These are phyloP conservation scores for Zeus faber DNA, from an alignment of 2,113 vertebrate genomes.

Conservation along the genomic window DNA sequence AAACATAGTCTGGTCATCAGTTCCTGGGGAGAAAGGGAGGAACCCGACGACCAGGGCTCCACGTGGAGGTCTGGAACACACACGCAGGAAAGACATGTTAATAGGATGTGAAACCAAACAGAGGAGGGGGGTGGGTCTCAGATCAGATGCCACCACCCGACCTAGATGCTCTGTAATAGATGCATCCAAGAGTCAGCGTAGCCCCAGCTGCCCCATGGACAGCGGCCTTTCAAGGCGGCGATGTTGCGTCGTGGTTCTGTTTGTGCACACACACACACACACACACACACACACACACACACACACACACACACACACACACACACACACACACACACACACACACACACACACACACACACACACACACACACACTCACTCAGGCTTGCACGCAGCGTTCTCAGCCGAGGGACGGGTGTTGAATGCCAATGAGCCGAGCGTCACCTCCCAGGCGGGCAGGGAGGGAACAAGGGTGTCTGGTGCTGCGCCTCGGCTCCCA, in stretches of 20 bases:
- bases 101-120: no score
- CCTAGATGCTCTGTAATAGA: no score
- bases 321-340: not conserved
- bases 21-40: slow-evolving; percentile 94
- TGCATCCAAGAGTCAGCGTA: slow-evolving; percentile 50
- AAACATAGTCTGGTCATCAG: slow-evolving; percentile 98
- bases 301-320: not conserved
- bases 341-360: not conserved
- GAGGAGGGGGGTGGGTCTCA: no score
- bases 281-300: not conserved
- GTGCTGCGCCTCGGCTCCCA: slow-evolving; percentile 22
- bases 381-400: slow-evolving; percentile 54
- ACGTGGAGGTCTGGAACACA: slow-evolving; percentile 82
- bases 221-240: no score
- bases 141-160: no score
- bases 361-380: slow-evolving; percentile 19
- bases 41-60: slow-evolving; percentile 81
- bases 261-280: not conserved
- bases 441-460: slow-evolving; percentile 33
- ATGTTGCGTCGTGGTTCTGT: no score
- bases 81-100: slow-evolving; percentile 33
- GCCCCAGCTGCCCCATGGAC: slow-evolving; percentile 47
- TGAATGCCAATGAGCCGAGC: slow-evolving; percentile 71
- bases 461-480: slow-evolving; percentile 29
- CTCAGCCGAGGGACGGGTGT: slow-evolving; percentile 49